These are phyloP conservation scores for Chinchilla lanigera DNA, from an alignment of 2,113 vertebrate species.

Conservation along the genomic window DNA sequence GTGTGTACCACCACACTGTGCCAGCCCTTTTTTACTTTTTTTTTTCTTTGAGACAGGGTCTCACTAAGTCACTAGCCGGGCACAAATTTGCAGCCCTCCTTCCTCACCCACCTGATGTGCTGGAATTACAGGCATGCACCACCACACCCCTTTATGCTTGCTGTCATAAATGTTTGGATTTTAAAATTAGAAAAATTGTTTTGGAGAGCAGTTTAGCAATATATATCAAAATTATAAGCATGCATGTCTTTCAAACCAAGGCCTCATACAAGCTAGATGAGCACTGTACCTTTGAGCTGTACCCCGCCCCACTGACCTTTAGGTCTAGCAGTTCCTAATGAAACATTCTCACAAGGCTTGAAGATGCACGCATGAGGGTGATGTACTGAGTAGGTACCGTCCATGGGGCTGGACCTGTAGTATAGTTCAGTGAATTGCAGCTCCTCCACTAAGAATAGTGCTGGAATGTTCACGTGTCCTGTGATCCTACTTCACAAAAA, in stretches of 20 bases:
- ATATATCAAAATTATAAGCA: background rate
- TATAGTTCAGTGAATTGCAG: background rate
- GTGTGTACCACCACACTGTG: background rate
- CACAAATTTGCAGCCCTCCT: background rate
- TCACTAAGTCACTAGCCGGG: background rate
- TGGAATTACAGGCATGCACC: background rate
- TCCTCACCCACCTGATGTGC: background rate
- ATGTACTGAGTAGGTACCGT: rapidly evolving
- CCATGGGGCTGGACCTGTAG: background rate
- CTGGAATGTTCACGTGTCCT: background rate
- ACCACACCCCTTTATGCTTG: background rate
- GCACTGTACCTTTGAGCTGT: background rate
- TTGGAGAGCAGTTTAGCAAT: background rate
- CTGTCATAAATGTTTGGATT: background rate
- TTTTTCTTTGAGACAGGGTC: background rate
- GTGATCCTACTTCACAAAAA: background rate
- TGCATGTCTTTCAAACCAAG: background rate
- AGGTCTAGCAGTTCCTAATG: constrained; percentile 13
- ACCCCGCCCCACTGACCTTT: background rate
- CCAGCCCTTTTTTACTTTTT: background rate
- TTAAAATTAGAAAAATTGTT: background rate
- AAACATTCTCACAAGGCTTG: background rate
- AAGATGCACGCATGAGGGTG: background rate
- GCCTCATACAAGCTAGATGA: no score
- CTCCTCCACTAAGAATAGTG: background rate